Evolutionary conservation across 1,140 invertebrate species (phyloP).

Genomic region (Drosophila insularis): DNA sequence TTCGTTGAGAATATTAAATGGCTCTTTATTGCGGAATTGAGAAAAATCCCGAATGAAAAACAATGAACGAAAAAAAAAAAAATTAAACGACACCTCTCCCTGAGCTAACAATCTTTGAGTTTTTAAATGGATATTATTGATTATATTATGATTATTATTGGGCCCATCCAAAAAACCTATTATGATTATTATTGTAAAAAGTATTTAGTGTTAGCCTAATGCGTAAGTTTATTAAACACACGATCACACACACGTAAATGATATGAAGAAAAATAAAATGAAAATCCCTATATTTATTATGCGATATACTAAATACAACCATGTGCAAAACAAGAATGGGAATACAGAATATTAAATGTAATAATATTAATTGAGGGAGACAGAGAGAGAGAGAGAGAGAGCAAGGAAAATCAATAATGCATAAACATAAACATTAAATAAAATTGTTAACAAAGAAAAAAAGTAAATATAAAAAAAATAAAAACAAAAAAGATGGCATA

Average conservation of each 20-base stretch:
- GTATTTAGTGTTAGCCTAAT: slow-evolving; percentile 79
- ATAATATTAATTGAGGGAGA: slow-evolving; percentile 12
- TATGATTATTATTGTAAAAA: slow-evolving; percentile 78
- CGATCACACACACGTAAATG: slow-evolving; percentile 29
- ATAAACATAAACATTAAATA: slow-evolving; percentile 53
- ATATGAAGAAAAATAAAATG: slow-evolving; percentile 6
- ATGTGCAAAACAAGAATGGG: slow-evolving; percentile 26
- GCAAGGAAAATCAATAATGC: slow-evolving; percentile 62
- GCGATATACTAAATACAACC: slow-evolving; percentile 24
- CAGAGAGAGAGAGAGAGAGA: not conserved
- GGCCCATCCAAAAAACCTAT: slow-evolving; percentile 44
- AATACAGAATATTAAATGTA: slow-evolving; percentile 9
- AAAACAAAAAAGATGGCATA: slow-evolving; percentile 44
- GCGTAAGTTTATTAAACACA: slow-evolving; percentile 70
- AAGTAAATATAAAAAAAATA: slow-evolving; percentile 21
- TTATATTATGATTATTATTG: slow-evolving; percentile 55
- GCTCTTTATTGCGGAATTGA: not conserved
- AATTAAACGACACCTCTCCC: slow-evolving; percentile 24
- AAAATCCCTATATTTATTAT: slow-evolving; percentile 54
- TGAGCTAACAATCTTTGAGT: slow-evolving; percentile 47
- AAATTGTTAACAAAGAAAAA: slow-evolving; percentile 72
- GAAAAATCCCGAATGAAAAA: not conserved
- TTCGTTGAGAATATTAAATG: not conserved
- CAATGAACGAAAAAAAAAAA: slow-evolving; percentile 6
- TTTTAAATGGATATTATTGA: slow-evolving; percentile 35